phyloP scores from a whole-genome alignment of 2,113 vertebrate genomes.

The Ondatra zibethicus region DNA sequence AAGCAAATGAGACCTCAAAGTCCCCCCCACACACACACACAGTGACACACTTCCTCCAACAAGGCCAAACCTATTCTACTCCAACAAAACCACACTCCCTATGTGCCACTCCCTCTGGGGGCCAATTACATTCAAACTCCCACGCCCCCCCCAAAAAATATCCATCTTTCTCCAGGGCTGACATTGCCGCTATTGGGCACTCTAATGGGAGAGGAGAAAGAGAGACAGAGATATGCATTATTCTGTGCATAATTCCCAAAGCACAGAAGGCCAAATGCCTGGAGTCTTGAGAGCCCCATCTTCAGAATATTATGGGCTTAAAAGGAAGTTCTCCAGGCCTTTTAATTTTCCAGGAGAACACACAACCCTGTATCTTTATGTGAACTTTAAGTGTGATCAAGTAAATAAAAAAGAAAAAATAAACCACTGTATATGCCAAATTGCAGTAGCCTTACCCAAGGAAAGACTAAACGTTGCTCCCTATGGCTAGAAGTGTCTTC shows the following conservation, averaged over 20 bases:
- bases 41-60: not conserved
- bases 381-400: not conserved
- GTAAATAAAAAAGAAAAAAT: conserved; percentile 16
- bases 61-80: not conserved
- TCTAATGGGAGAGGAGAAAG: not conserved
- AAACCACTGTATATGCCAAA: not conserved
- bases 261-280: not conserved
- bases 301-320: not conserved
- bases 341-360: not conserved
- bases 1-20: not conserved
- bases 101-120: not conserved
- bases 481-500: not conserved
- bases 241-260: not conserved
- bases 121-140: not conserved
- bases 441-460: not conserved
- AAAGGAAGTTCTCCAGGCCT: not conserved
- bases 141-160: rapidly evolving
- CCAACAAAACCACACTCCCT: not conserved
- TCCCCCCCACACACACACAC: not conserved
- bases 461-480: not conserved
- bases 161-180: not conserved
- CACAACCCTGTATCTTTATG: not conserved
- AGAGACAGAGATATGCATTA: not conserved
- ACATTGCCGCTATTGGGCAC: not conserved
- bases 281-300: not conserved